Conservation (phyloP, 2,797 vertebrate genomes). For the Alouatta caraya region DNA sequence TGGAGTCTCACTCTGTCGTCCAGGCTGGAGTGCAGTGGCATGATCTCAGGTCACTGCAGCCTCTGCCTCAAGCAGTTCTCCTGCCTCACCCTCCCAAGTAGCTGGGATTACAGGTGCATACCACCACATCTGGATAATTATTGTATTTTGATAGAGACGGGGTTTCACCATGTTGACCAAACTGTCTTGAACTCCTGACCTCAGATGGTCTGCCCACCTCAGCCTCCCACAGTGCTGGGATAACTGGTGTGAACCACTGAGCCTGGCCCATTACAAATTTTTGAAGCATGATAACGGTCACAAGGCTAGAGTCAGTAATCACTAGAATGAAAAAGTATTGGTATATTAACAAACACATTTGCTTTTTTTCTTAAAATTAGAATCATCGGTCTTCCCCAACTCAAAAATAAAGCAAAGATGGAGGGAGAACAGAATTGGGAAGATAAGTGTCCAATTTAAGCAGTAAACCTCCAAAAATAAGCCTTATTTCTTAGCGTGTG, state of each 20-base stretch:
- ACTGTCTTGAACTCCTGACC: neutral
- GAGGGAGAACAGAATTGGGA: neutral
- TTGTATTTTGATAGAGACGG: neutral
- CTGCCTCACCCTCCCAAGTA: neutral
- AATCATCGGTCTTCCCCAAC: neutral
- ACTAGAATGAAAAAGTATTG: neutral
- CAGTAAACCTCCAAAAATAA: neutral
- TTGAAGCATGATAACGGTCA: neutral
- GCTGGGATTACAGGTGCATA: neutral
- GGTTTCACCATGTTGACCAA: neutral
- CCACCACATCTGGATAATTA: neutral
- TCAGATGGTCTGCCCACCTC: neutral
- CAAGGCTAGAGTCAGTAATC: neutral
- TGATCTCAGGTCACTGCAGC: neutral
- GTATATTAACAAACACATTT: neutral
- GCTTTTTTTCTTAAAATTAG: constrained; percentile 45
- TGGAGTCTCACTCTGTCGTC: neutral
- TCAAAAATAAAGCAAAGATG: neutral
- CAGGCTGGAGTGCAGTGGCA: neutral
- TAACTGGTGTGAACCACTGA: neutral
- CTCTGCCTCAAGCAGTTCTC: neutral
- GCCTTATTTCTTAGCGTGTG: neutral
- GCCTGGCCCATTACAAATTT: neutral
- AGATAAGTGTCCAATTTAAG: neutral
- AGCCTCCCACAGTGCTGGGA: neutral